Evolutionary conservation across 2,888 invertebrate species (phyloP), one percentile per base, ranked within the genome.

Genomic region (Seira musarum): DNA sequence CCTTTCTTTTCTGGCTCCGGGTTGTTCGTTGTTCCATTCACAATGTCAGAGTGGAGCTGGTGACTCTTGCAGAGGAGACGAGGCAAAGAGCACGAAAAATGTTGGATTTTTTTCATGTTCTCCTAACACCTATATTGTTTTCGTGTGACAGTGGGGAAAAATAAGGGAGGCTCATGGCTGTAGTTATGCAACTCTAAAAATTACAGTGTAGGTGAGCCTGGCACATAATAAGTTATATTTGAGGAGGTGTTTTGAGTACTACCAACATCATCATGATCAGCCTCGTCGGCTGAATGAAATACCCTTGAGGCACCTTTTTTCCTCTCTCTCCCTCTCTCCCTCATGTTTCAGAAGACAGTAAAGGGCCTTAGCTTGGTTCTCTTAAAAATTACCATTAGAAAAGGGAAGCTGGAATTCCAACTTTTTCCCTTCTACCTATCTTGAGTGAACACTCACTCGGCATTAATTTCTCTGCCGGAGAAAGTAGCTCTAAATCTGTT

Each of bases 221-320:
- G n/a, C n/a, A n/a, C n/a, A n/a, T n/a, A n/a, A n/a, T n/a, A n/a
- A n/a, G n/a, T n/a, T n/a, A n/a, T n/a, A n/a, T n/a, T n/a, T n/a
- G n/a, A n/a, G n/a, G n/a, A n/a, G n/a, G n/a, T n/a, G n/a, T n/a
- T n/a, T n/a, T n/a, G n/a, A n/a, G n/a, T n/a, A n/a, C n/a, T 10
- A 21, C 19, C 22, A 19, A 19, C 5, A n/a, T 57, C 6, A 5
- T 57, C 57, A 21, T 17, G 1, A 21, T 1, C 22, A 60, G 10
- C 17, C 60, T 8, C 17, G 10, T 60, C 49, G 49, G 46, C 35
- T 72, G 73, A 73, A 66, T 74, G 60, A 61, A 74, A 49, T n/a
- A 25, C 74, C 74, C 74, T 74, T 74, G 74, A 74, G 74, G 74
- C 74, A 74, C 61, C 67, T 60, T 49, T 53, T 21, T 49, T 49